Evolutionary conservation across 2,888 invertebrate genomes (phyloP), one percentile per base, ranked within the genome.

Genomic region (Hemicrepidius hirtus): DNA sequence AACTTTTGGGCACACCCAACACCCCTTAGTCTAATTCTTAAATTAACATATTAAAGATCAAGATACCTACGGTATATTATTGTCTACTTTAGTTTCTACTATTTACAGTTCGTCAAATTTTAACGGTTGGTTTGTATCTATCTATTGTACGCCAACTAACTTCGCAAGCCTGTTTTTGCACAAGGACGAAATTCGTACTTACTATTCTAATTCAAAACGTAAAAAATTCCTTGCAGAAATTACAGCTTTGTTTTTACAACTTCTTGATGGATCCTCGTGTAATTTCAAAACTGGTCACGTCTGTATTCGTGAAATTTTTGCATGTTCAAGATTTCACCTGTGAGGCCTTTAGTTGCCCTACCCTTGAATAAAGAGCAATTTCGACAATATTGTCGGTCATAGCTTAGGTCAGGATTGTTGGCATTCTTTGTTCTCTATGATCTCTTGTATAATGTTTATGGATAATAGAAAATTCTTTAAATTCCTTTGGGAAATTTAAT

Each of bases 351-450:
- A n/a, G 24, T 3, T 59, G 44, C 59, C 46, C 41, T 57, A 13
- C 44, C 44, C 57, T 57, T 32, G 59, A 57, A 16, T 44, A 57
- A 46, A 35, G 16, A 46, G 41, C 55, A 32, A 50, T 69, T 55
- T 63, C 35, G 63, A 41, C 63, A 63, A 69, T 59, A 65, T 59
- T 65, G 44, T 40, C 24, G 44, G 59, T 50, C 65, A 59, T 70
- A 57, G 57, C 70, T 70, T 70, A 70, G 70, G 65, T 70, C 70
- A 70, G 44, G 55, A 65, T 44, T 63, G 63, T 32, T 35, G 35
- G 57, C 44, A 67, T 57, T 66, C 21, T 44, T 55, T 44, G 40
- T n/a, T n/a, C 18, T 20, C 21, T 55, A 18, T 41, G 41, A 13
- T n/a, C 41, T 4, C 3, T n/a, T n/a, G n/a, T 13, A 13, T 16